Evolutionary conservation across 1,140 invertebrate genomes (phyloP).

Genomic region (Psix sp.): DNA sequence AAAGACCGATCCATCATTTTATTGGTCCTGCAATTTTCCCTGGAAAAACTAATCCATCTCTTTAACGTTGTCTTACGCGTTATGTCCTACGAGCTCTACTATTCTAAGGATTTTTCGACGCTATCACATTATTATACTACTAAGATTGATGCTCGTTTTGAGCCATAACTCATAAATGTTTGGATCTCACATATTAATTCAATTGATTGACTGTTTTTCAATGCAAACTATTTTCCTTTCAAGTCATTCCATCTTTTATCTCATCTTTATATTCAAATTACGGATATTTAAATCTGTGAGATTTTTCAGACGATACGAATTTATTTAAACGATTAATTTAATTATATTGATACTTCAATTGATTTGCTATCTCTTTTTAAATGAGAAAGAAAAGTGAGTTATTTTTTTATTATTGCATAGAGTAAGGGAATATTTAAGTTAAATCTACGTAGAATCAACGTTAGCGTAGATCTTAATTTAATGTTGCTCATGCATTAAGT

Average conservation of each 20-base stretch:
- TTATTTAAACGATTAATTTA: not conserved
- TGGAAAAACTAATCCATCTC: slow-evolving; percentile 56
- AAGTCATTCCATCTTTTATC: not conserved
- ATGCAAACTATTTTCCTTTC: slow-evolving; percentile 2
- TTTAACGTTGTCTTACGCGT: slow-evolving; percentile 56
- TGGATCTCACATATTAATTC: no score
- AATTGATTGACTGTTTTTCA: slow-evolving; percentile 8
- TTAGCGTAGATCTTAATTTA: no score
- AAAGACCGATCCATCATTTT: slow-evolving; percentile 47
- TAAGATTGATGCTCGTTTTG: slow-evolving; percentile 45
- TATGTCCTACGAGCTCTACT: slow-evolving; percentile 5
- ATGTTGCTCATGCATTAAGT: no score
- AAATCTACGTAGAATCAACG: no score
- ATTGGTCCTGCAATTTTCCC: slow-evolving; percentile 36
- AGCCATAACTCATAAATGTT: no score
- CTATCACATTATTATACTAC: slow-evolving; percentile 20
- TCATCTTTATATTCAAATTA: no score
- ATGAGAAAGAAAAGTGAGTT: no score
- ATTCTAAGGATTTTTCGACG: slow-evolving; percentile 39
- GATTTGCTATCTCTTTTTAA: no score
- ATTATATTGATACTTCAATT: not conserved
- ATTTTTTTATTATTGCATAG: no score
- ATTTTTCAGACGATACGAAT: no score
- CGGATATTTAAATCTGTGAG: no score
- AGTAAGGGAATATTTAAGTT: no score